A percentile compares a stretch with the other conserved stretches of the same genome.
Conservation (phyloP, 2,113 vertebrate species). For the Eublepharis macularius region DNA sequence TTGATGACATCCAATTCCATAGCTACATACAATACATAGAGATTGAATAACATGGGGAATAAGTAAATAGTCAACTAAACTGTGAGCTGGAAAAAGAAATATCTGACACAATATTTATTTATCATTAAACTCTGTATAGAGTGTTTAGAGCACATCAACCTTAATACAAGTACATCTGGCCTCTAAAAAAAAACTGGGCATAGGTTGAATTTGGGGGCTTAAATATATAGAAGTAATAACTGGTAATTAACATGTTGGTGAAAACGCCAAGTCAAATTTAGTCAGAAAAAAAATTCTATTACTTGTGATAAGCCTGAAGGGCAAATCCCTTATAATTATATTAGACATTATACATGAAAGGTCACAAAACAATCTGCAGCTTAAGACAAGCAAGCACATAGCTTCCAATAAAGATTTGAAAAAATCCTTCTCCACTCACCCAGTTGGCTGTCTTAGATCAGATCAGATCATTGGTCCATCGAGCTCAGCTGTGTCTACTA, state of each 20-base stretch:
- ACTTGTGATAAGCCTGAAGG: conserved; percentile 60
- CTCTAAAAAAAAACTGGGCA: conserved; percentile 31
- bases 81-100: not conserved
- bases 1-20: too few species aligned
- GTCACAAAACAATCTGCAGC: conserved; percentile 65
- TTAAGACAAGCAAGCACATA: conserved; percentile 53
- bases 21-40: too few species aligned
- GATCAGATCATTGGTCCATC: too few species aligned
- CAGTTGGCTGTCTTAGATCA: too few species aligned
- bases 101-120: not conserved
- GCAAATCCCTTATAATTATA: conserved; percentile 64
- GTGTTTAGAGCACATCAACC: not conserved
- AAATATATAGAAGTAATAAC: conserved; percentile 58
- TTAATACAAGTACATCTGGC: not conserved
- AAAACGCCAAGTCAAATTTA: conserved; percentile 69
- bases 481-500: too few species aligned
- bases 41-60: too few species aligned
- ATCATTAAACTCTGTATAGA: not conserved
- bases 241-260: conserved; percentile 56
- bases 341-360: conserved; percentile 51
- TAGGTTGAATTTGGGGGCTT: conserved; percentile 44
- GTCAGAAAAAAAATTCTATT: conserved; percentile 61
- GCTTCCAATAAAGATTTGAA: conserved; percentile 24
- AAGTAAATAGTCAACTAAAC: too few species aligned
- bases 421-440: too few species aligned